Conservation (phyloP, 2,797 vertebrate genomes). For the Acropternis orthonyx region DNA sequence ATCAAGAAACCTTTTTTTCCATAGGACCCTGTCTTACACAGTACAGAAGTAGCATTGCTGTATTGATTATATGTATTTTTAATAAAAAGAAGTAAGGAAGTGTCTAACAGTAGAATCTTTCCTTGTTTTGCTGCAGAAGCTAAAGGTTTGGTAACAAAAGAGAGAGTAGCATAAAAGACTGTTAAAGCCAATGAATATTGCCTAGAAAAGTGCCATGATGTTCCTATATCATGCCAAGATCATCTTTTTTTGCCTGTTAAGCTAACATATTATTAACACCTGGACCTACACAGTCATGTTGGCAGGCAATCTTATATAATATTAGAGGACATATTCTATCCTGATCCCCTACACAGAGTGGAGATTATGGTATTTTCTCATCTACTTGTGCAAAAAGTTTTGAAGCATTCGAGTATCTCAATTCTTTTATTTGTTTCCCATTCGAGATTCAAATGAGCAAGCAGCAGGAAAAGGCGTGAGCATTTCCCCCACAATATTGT, state of each 20-base stretch:
- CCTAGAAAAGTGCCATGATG: background rate
- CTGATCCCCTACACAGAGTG: background rate
- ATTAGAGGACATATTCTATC: background rate
- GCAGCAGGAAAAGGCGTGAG: background rate
- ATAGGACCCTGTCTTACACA: rapidly evolving
- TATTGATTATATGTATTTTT: background rate
- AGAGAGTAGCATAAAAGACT: background rate
- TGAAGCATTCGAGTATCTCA: background rate
- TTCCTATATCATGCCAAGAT: background rate
- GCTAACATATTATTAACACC: background rate
- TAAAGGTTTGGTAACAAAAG: background rate
- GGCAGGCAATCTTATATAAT: background rate
- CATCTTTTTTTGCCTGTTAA: background rate
- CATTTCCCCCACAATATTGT: background rate
- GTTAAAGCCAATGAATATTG: background rate
- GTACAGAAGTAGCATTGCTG: background rate
- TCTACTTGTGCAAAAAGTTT: background rate
- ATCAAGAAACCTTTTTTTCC: background rate
- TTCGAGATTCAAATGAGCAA: background rate
- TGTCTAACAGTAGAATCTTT: background rate
- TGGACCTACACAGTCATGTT: background rate
- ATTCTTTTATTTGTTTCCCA: background rate
- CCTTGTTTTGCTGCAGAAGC: background rate
- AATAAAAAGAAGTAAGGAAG: background rate
- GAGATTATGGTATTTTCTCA: background rate